A percentile compares a stretch with the other conserved stretches of the same genome.
Conservation (phyloP, 2,888 invertebrate genomes). For the Melieria omissa region DNA sequence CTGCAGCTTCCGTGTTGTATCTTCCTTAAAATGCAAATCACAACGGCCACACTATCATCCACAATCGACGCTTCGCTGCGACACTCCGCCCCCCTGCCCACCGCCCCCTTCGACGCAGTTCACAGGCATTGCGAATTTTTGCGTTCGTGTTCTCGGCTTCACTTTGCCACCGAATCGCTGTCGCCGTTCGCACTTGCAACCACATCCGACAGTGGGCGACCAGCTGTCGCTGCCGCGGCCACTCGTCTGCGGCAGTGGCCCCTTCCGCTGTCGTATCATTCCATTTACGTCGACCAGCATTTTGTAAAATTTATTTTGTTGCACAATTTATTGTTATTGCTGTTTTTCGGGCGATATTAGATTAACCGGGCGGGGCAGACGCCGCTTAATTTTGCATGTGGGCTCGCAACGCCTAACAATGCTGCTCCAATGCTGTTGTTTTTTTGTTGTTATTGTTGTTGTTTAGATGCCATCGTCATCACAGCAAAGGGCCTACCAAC, state of each 20-base stretch:
- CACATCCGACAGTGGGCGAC: no score
- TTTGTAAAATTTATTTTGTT: conserved; percentile 41
- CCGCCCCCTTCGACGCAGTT: background rate
- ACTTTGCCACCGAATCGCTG: background rate
- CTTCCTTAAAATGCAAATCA: conserved; percentile 26
- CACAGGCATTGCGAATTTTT: background rate
- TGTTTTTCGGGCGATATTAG: conserved; percentile 29
- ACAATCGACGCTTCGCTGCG: background rate
- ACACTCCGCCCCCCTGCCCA: background rate
- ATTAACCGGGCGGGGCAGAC: background rate
- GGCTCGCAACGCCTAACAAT: no score
- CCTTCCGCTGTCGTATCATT: conserved; percentile 2
- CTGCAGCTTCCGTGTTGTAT: conserved; percentile 18
- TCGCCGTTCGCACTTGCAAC: no score
- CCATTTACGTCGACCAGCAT: conserved; percentile 25
- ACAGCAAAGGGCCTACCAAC: no score
- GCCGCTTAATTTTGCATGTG: no score
- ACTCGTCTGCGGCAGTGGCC: background rate
- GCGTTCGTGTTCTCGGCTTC: background rate
- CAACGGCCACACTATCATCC: background rate
- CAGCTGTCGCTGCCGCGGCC: background rate
- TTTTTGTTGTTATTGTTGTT: no score
- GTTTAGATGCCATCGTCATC: no score
- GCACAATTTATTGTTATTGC: conserved; percentile 39
- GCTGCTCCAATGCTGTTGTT: background rate